Evolutionary conservation across 2,797 vertebrate species (phyloP).

Genomic region (Hirundo rustica): DNA sequence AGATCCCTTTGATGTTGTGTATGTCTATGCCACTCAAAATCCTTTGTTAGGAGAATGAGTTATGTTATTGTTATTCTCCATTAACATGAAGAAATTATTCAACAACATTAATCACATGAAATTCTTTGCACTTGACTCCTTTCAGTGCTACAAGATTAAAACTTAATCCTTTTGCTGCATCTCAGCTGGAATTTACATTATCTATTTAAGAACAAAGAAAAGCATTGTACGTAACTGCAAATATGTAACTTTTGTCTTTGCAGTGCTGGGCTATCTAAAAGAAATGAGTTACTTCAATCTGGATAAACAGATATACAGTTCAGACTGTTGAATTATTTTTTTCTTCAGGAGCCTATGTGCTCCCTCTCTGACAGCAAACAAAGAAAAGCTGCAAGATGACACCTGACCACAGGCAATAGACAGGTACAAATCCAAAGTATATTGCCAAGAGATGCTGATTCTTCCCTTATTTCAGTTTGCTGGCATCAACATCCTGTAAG

Average conservation of each 20-base stretch:
- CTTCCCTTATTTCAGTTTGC: background rate
- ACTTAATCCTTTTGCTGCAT: background rate
- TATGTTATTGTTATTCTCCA: background rate
- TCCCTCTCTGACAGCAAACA: background rate
- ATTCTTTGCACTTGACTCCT: background rate
- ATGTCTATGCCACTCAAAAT: background rate
- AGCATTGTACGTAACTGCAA: background rate
- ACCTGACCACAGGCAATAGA: background rate
- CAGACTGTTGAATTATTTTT: background rate
- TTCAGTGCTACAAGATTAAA: background rate
- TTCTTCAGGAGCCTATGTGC: no score
- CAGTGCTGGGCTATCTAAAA: background rate
- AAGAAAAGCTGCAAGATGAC: background rate
- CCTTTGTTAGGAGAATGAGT: background rate
- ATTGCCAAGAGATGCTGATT: background rate
- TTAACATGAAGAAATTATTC: constrained; percentile 13
- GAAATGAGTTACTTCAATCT: background rate
- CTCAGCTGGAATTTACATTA: background rate
- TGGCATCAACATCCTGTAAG: background rate
- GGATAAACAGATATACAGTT: background rate
- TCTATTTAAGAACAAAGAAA: background rate
- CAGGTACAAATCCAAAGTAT: background rate
- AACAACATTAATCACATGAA: background rate
- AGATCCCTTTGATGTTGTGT: background rate
- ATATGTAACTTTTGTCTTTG: background rate